These are phyloP conservation scores for Onychomys torridus DNA, from an alignment of 2,797 vertebrate genomes.

Conservation along the genomic window DNA sequence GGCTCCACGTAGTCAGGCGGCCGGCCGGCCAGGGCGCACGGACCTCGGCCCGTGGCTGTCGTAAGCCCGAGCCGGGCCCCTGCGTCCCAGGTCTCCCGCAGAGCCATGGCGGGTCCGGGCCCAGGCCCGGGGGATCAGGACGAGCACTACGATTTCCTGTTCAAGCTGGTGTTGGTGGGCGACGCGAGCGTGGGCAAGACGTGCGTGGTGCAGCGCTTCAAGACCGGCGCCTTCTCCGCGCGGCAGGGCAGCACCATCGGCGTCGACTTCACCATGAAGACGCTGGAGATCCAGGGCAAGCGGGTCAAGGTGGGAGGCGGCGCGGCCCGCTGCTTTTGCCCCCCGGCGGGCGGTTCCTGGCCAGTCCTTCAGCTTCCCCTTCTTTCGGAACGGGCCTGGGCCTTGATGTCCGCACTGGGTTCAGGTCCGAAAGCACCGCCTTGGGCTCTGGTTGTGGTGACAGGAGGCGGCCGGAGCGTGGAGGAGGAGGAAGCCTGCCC, in stretches of 20 bases:
- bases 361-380: neutral
- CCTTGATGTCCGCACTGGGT: neutral
- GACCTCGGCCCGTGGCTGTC: conserved; percentile 47
- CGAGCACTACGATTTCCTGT: conserved; percentile 91
- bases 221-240: conserved; percentile 91
- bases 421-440: neutral
- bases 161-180: conserved; percentile 92
- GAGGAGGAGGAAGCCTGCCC: neutral
- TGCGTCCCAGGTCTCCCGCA: neutral
- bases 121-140: conserved; percentile 86
- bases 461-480: neutral
- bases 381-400: conserved; percentile 31
- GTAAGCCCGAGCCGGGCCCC: neutral
- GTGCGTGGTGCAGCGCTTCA: conserved; percentile 93
- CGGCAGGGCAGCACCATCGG: conserved; percentile 93
- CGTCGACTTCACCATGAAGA: conserved; percentile 94
- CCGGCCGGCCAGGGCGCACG: conserved; percentile 72
- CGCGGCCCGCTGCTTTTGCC: neutral
- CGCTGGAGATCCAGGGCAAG: conserved; percentile 92
- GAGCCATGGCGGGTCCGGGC: conserved; percentile 84
- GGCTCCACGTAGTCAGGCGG: conserved; percentile 75
- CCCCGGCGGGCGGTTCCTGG: neutral
- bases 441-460: neutral
- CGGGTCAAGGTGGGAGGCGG: conserved; percentile 90
- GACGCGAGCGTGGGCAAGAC: conserved; percentile 94